Base-by-base conservation (phyloP, 2,797 vertebrate genomes). In the Hippocampus kuda region DNA sequence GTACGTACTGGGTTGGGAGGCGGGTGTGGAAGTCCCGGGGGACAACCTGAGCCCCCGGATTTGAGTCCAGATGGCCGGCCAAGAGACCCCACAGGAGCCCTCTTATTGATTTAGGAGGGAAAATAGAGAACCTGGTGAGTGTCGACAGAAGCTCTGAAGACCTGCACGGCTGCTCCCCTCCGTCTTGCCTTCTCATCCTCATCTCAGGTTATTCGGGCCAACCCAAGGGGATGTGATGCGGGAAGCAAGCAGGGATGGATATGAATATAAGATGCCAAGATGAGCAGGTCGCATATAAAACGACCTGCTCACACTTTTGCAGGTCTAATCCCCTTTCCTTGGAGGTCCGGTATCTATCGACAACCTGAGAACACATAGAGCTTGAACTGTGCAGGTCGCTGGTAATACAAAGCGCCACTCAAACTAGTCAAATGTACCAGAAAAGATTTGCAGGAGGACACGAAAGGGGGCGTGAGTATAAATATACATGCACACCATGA, bases 41-140 rank as follows among this genome's bases (percentile, higher is more conserved):
- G 91, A 93, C 91, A 93, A 94, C 94, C 93, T 94, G 94, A 93
- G 93, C 88, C 84, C 77, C 85, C 93, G 93, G 92, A 84, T 88
- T 84, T 87, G 67, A 77, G 87, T 87, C 87, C 86, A 88, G 88
- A 90, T 88, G 88, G 86, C 86, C 78, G 79, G 78, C 79, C 81
- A 71, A 79, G 82, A 72, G 75, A 79, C 81, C 85, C 79, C 75
- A 76, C 72, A 84, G 84, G 85, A 83, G 70, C 74, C 74, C 81
- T 70, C 82, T 87, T 87, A 91, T 90, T 88, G 90, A 91, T 91
- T 89, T 88, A 84, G 81, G 70, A 77, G 78, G 79, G 82, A 85
- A 83, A 88, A 86, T 82, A 83, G 86, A 90, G 82, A 86, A 88
- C 88, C 87, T 88, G 88, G 85, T 74, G 27, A 79, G 77, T 70